Base-by-base conservation (phyloP, 1,140 invertebrate genomes). In the Frieseomelitta varia region DNA sequence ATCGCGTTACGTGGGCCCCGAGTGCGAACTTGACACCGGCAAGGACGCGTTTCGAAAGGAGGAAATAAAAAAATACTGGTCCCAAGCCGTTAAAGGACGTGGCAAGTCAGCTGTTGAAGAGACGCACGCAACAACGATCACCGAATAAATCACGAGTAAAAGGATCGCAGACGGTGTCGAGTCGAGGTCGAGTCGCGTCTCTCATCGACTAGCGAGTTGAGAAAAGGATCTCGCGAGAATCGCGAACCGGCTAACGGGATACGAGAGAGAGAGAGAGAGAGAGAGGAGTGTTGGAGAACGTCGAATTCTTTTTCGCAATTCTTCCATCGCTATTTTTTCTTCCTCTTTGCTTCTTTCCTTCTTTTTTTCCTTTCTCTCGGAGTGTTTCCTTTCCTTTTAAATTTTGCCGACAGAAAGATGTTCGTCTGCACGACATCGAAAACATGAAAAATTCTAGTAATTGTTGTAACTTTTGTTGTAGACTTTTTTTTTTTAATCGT, bases 41-140 rank as follows among this genome's bases (percentile, higher is more conserved):
- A 94, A 95, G 94, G 94, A 93, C 94, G 90, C 91, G 79, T 95
- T 95, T 95, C 91, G 94, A 95, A 95, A 95, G 94, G 93, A 94
- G 93, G 93, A 95, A 95, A 94, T 93, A 93, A 90, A 92, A n/a
- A 93, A 93, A 92, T 92, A 89, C 89, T 90, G 65, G 88, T 87
- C 90, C 91, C 87, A 87, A 85, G 85, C 88, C 91, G 92, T 93
- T 93, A 94, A 94, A 94, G 93, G 93, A 94, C 93, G 91, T 88
- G 91, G 84, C 91, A 88, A 93, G 92, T 93, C 93, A 93, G 92
- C 92, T 93, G 93, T 93, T 93, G 90, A 92, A 92, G 90, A 85
- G 90, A 85, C 68, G 80, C 85, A 78, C 88, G 84, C 72, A 74
- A 87, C 55, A 81, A 68, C 88, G 80, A 89, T 84, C 87, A 79